Conservation (phyloP, 2,113 vertebrate species). For the Datnioides undecimradiatus region DNA sequence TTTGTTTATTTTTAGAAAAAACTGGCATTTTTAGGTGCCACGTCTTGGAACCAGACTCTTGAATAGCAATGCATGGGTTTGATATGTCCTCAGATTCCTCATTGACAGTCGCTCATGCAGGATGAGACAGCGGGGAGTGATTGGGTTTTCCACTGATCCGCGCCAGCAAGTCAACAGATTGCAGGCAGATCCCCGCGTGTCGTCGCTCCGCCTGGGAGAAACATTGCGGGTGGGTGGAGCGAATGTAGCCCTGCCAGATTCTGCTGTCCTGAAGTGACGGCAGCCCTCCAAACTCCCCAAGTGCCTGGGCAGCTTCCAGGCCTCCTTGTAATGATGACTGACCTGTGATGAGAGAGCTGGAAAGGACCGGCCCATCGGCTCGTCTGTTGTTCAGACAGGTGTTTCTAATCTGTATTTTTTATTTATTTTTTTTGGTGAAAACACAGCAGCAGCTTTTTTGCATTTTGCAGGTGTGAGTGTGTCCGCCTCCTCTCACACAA, state of each 20-base stretch:
- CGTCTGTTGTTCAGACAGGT: background rate
- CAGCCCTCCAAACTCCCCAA: slow-evolving; percentile 22
- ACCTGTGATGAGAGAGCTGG: slow-evolving; percentile 42
- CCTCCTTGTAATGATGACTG: slow-evolving; percentile 35
- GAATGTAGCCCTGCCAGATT: slow-evolving; percentile 43
- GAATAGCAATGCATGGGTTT: background rate
- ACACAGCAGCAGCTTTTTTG: background rate
- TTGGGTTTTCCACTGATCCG: slow-evolving; percentile 31
- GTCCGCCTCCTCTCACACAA: background rate
- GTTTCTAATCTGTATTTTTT: background rate
- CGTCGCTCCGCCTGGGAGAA: slow-evolving; percentile 28
- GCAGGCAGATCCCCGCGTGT: slow-evolving; percentile 33
- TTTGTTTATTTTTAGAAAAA: background rate
- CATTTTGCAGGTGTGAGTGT: background rate
- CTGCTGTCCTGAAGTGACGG: slow-evolving; percentile 32
- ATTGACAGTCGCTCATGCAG: slow-evolving; percentile 38
- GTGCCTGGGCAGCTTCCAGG: slow-evolving; percentile 52
- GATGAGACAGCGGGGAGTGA: slow-evolving; percentile 31
- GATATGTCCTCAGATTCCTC: background rate
- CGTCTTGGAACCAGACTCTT: background rate
- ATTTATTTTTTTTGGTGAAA: background rate
- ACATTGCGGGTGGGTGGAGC: slow-evolving; percentile 29
- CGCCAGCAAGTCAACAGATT: slow-evolving; percentile 66
- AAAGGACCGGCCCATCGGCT: background rate
- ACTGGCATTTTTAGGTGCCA: background rate